Evolutionary conservation across 2,888 invertebrate genomes (phyloP), one percentile per base, ranked within the genome.

Genomic region (Ophion slaviceki): DNA sequence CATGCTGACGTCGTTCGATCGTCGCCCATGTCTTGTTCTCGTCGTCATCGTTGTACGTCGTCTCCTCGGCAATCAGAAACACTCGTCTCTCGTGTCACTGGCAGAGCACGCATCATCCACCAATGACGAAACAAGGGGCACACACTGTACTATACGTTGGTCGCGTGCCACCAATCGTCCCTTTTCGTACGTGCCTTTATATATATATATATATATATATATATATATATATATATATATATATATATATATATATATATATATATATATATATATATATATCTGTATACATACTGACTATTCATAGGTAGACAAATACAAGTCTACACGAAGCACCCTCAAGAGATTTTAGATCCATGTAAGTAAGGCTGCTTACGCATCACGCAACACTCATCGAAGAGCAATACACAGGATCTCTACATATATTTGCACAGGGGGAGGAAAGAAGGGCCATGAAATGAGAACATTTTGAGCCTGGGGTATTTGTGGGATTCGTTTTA

Each of bases 41-140:
- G 8, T 14, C 6, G 7, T 40, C 40, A 8, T 40, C 40, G 68
- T 59, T 45, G 77, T 45, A 47, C 77, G 76, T 77, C 85, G 82
- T 74, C 86, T 76, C 74, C 80, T 81, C 80, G 86, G 91, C 93
- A 92, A 93, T 94, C 93, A 94, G 92, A 90, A 93, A 93, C 93
- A 94, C 93, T 93, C 93, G 91, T 92, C 90, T 91, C 91, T 91
- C 90, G 91, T 93, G 93, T 93, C 93, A 93, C 89, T 88, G 91
- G 90, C 93, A 94, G 90, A 88, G 84, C 82, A 87, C 82, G 85
- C 83, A 87, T 87, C 82, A 84, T 82, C 83, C 83, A 76, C 86
- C 91, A 91, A 92, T 91, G 91, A 91, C 74, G 80, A 74, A 86
- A 78, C 80, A 79, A 90, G 90, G 89, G 92, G 91, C 90, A 91